Base-by-base conservation (phyloP, 2,113 vertebrate species). In the Emydocephalus ijimae region DNA sequence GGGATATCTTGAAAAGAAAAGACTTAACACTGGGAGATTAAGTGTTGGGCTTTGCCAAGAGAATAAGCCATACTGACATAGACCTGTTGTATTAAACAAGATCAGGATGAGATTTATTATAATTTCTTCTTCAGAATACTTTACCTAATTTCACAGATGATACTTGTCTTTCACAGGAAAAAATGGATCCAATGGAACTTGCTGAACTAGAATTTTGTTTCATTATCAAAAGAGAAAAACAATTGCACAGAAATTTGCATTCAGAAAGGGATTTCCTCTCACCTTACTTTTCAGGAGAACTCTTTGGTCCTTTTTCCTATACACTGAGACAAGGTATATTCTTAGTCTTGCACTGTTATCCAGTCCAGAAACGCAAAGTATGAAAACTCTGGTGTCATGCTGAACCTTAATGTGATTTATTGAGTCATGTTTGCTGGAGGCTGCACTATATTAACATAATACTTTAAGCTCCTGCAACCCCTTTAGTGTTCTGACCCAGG, bases 161-260 rank as follows among this genome's bases (percentile, higher is more conserved):
- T 34, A 1, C 14, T 93, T 87, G 45, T 43, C 85, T 90, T 85
- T 85, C 50, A 7, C 92, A 56, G 59, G 55, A 56, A 85, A 94
- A 64, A 0, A 0, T 81, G 54, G 45, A 94, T 56, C 34, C 56
- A 54, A 55, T 34, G 39, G 90, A 56, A 95, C 5, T 61, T 91
- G 93, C 90, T 94, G 91, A 94, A 39, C 85, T 48, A 57, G 11
- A 9, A 0, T 26, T 0, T 0, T 64, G 45, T 29, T 29, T 90
- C 3, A 90, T 0, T 88, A 2, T 21, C 43, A 59, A 89, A 91
- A 39, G 56, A 93, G 92, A 57, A 92, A 95, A 95, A 6, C 0
- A 0, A 93, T 86, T 55, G 18, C 48, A 34, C 69, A 39, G 69
- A 39, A 23, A 85, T 2, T 5, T 88, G 85, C 55, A 90, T 50